These are phyloP conservation scores for Ashinkailepas kermadecensis DNA, from an alignment of 2,888 invertebrate genomes.

Conservation along the genomic window DNA sequence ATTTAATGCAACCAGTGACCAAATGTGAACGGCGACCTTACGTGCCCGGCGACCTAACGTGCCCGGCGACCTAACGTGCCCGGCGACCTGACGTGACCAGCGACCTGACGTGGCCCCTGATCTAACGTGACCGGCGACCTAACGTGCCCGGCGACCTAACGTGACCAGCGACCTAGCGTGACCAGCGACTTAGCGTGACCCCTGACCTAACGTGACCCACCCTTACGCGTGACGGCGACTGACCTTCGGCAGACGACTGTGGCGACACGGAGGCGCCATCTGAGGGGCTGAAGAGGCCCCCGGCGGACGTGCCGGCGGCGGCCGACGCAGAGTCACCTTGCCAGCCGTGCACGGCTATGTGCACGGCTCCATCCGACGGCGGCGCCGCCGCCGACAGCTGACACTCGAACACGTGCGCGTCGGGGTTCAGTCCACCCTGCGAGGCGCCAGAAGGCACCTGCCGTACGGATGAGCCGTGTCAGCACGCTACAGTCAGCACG, in stretches of 20 bases:
- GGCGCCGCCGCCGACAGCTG: conserved; percentile 37
- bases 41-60: too few relatives aligned
- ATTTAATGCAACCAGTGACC: too few relatives aligned
- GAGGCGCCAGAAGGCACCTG: conserved; percentile 35
- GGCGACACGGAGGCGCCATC: not conserved
- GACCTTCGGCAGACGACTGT: not conserved
- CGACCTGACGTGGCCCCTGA: too few relatives aligned
- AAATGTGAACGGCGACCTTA: too few relatives aligned
- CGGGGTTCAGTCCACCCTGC: conserved; percentile 39
- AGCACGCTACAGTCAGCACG: not conserved
- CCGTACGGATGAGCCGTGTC: conserved; percentile 31
- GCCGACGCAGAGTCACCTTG: conserved; percentile 35
- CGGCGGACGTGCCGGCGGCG: conserved; percentile 48
- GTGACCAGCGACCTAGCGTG: too few relatives aligned
- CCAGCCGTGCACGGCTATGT: conserved; percentile 31
- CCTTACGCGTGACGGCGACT: not conserved
- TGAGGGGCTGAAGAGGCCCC: not conserved
- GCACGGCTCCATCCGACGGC: conserved; percentile 32
- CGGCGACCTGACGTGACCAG: too few relatives aligned
- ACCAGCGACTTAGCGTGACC: too few relatives aligned
- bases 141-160: too few relatives aligned
- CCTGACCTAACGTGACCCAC: too few relatives aligned
- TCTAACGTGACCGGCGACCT: too few relatives aligned
- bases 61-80: too few relatives aligned
- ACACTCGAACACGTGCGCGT: conserved; percentile 43